A percentile compares a stretch with the other conserved stretches of the same genome.
Evolutionary conservation across 35 echinoderm and acorn worm species (phyloP).

Genomic region (Hemicentrotus pulcherrimus): DNA sequence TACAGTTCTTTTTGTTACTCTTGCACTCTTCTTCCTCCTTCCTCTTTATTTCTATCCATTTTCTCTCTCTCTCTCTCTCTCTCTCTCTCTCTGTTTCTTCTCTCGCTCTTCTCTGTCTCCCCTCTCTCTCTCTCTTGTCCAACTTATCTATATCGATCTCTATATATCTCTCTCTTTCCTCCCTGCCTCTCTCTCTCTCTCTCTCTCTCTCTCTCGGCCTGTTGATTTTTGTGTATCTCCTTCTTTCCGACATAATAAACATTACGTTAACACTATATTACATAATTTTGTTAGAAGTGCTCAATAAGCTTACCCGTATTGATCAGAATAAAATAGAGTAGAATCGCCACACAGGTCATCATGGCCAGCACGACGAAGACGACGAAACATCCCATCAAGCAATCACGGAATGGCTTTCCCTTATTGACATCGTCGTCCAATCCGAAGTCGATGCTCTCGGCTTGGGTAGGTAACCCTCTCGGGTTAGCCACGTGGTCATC

Average conservation of each 20-base stretch:
- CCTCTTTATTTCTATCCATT: background rate
- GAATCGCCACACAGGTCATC: background rate
- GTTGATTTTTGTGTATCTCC: too few relatives aligned
- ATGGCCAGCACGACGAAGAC: conserved; percentile 15
- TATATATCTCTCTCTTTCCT: background rate
- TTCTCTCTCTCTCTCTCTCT: background rate
- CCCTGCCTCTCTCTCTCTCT: background rate
- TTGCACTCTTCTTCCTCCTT: background rate
- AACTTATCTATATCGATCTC: background rate
- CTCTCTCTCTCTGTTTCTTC: background rate
- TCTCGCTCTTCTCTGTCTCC: background rate
- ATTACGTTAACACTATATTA: too few relatives aligned
- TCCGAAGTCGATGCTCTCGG: conserved; percentile 25
- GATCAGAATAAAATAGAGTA: background rate
- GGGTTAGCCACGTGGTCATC: background rate
- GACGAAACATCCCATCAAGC: background rate
- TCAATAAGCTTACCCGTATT: background rate
- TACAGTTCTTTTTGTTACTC: too few relatives aligned
- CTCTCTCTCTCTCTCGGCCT: background rate
- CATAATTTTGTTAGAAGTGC: too few relatives aligned
- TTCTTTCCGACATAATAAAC: too few relatives aligned
- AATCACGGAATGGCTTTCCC: background rate
- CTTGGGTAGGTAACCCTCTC: background rate
- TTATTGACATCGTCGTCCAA: background rate
- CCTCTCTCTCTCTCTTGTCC: background rate